A percentile compares a stretch with the other conserved stretches of the same genome.
Evolutionary conservation across 2,113 vertebrate species (phyloP).

Genomic region (Pitta sordida): DNA sequence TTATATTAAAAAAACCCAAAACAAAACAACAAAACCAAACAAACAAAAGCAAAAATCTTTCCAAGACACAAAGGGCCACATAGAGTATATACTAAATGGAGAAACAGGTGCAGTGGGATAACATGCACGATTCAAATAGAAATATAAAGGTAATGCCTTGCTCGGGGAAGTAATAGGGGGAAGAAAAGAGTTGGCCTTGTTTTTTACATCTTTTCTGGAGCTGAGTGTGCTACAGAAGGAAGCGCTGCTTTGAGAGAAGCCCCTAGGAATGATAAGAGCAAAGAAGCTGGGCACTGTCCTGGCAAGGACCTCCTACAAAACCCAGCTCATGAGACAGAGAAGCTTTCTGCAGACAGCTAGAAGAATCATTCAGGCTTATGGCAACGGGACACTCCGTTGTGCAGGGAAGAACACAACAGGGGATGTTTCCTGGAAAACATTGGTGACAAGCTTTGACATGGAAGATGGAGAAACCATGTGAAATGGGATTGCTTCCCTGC

Average conservation of each 20-base stretch:
- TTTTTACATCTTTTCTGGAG: neutral
- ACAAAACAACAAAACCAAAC: too few relatives aligned
- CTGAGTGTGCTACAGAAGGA: rapidly evolving
- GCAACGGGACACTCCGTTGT: rapidly evolving
- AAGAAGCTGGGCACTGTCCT: neutral
- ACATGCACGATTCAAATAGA: neutral
- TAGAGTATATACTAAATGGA: neutral
- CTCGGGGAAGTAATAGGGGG: neutral
- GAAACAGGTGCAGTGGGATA: neutral
- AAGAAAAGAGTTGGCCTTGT: neutral
- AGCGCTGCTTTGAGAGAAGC: neutral
- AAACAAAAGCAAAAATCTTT: neutral
- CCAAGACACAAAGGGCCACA: neutral
- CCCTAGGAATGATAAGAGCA: neutral
- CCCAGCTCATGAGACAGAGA: rapidly evolving
- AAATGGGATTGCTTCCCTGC: neutral
- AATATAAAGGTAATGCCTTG: neutral
- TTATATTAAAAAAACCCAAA: neutral
- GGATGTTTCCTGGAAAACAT: neutral
- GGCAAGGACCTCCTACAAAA: neutral
- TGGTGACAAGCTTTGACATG: neutral
- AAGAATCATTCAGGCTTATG: rapidly evolving
- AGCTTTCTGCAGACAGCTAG: neutral
- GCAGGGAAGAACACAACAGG: neutral
- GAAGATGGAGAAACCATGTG: neutral